These are phyloP conservation scores for Callinectes sapidus DNA, from an alignment of 2,888 invertebrate genomes.

Conservation along the genomic window DNA sequence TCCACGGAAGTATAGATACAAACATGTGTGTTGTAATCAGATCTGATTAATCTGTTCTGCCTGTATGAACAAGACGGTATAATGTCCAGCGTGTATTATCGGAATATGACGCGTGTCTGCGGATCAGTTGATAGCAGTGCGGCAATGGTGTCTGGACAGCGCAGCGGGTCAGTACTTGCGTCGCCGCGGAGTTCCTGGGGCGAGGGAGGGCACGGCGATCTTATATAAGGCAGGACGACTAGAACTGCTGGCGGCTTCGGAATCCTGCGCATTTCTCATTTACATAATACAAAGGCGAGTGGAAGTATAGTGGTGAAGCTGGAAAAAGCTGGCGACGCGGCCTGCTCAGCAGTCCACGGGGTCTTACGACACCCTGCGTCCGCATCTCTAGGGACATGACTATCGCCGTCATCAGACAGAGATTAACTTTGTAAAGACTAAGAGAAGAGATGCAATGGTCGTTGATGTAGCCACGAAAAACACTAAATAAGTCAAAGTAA, in stretches of 20 bases:
- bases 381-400: background rate
- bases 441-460: background rate
- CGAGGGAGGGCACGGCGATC: background rate
- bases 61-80: too few species aligned
- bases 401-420: background rate
- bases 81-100: too few species aligned
- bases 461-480: background rate
- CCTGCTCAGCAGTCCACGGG: background rate
- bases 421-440: too few species aligned
- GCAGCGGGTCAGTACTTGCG: background rate
- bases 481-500: background rate
- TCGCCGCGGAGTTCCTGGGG: background rate
- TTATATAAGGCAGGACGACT: slow-evolving; percentile 2
- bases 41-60: background rate
- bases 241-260: background rate
- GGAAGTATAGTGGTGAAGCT: background rate
- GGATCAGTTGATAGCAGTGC: background rate
- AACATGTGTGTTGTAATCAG: background rate
- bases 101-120: background rate
- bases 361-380: background rate
- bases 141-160: background rate
- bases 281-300: background rate
- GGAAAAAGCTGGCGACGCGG: background rate
- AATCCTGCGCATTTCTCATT: background rate
- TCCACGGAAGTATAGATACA: background rate